Evolutionary conservation across 2,113 vertebrate species (phyloP).

Genomic region (Proterorhinus semilunaris): DNA sequence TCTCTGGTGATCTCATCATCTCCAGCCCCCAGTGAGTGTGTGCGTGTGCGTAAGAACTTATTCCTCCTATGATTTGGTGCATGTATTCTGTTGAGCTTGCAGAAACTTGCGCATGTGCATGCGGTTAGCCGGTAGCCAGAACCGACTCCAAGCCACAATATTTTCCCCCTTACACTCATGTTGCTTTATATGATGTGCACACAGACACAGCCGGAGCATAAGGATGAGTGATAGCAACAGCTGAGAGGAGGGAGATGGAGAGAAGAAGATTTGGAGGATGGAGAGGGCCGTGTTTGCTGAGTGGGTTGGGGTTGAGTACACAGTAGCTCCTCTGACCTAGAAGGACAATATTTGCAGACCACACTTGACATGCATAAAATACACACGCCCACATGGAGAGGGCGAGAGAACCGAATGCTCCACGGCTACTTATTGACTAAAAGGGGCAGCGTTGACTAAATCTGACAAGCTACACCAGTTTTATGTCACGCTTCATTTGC

Average conservation of each 20-base stretch:
- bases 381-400: constrained; percentile 46
- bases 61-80: constrained; percentile 69
- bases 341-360: constrained; percentile 72
- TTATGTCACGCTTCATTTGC: no score
- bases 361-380: constrained; percentile 61
- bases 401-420: constrained; percentile 24
- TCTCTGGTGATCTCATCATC: constrained; percentile 79
- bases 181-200: constrained; percentile 67
- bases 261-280: constrained; percentile 17
- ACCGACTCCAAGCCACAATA: constrained; percentile 65
- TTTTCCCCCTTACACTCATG: constrained; percentile 67
- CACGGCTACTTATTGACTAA: constrained; percentile 31
- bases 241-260: constrained; percentile 21
- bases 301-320: constrained; percentile 67
- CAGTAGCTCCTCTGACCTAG: constrained; percentile 67
- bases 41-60: constrained; percentile 62
- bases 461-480: background rate
- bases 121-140: constrained; percentile 55
- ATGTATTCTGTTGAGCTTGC: constrained; percentile 70
- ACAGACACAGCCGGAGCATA: constrained; percentile 30
- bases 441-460: constrained; percentile 12
- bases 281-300: constrained; percentile 60
- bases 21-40: constrained; percentile 46
- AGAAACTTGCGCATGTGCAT: constrained; percentile 58
- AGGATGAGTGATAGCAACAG: constrained; percentile 23